A percentile compares a stretch with the other conserved stretches of the same genome.
Evolutionary conservation across 2,113 vertebrate genomes (phyloP).

Genomic region (Delphinus delphis): DNA sequence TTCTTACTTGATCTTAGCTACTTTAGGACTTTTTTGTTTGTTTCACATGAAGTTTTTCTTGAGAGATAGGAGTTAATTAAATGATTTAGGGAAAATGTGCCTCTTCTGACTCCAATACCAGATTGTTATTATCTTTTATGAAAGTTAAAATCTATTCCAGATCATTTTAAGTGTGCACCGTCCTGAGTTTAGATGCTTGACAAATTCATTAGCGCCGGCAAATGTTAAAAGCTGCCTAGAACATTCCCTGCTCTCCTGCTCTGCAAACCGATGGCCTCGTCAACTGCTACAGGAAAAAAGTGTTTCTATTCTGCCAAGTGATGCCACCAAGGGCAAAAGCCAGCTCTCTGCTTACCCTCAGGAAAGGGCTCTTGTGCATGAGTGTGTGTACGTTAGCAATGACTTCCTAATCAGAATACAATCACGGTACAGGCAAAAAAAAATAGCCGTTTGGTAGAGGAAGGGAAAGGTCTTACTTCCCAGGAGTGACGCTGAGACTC

Average conservation of each 20-base stretch:
- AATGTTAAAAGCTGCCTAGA: background rate
- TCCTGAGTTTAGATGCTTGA: background rate
- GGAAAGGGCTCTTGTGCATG: background rate
- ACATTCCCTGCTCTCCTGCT: background rate
- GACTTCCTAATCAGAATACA: background rate
- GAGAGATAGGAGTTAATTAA: background rate
- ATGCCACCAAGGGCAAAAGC: background rate
- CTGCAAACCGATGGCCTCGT: background rate
- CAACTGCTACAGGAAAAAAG: background rate
- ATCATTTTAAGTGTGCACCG: background rate
- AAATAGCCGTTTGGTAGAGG: background rate
- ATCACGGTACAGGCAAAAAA: background rate
- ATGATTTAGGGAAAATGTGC: background rate
- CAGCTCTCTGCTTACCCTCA: background rate
- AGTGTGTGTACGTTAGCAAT: background rate
- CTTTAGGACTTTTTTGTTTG: background rate
- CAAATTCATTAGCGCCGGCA: background rate
- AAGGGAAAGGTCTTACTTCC: background rate
- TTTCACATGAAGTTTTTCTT: background rate
- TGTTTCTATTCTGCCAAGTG: background rate
- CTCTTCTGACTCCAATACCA: background rate
- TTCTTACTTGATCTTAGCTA: background rate
- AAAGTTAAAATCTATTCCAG: background rate
- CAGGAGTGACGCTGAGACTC: background rate
- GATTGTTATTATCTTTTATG: background rate